Evolutionary conservation across 2,888 invertebrate species (phyloP), one percentile per base, ranked within the genome.

Genomic region (Caradrina kadenii): DNA sequence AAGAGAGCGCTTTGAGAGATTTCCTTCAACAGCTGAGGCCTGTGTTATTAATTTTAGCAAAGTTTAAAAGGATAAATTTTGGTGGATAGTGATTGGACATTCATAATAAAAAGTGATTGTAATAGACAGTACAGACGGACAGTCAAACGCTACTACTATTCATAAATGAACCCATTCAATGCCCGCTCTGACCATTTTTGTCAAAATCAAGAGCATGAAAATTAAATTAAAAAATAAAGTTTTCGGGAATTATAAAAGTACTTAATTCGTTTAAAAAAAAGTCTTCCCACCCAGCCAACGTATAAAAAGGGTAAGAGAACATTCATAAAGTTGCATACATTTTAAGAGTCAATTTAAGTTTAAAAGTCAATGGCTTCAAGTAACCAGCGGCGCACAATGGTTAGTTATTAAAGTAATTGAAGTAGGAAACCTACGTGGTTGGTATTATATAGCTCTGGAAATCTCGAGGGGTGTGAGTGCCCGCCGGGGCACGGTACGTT

Each of bases 11-110:
- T 87, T 86, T 87, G 87, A 86, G 82, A 87, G 85, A 88, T 88
- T 91, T 85, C 87, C 88, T 89, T 89, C 87, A 91, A 89, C 94
- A 93, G 91, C 93, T 92, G 93, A 90, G 92, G 82, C 90, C 88
- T 81, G 87, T 81, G 87, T 91, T 90, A 93, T 92, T 91, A 91
- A 92, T 91, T 90, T 73, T 53, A 73, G 87, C 84, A 45, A 42
- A 87, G 86, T 77, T 80, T 53, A 31, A 68, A 70, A 70, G 53
- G 17, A 63, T 64, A 26, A 3, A 19, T 45, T 72, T 56, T 49
- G 6, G 11, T 50, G 42, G 31, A 59, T 13, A 11, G 11, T 11
- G 39, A 39, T 39, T 39, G 13, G 39, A 10, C 13, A 1, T 39
- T 39, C 8, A 8, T 35, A 1, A 8, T 35, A 35, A 39, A 39